Evolutionary conservation across 2,888 invertebrate genomes (phyloP), one percentile per base, ranked within the genome.

Genomic region (Tinea trinotella): DNA sequence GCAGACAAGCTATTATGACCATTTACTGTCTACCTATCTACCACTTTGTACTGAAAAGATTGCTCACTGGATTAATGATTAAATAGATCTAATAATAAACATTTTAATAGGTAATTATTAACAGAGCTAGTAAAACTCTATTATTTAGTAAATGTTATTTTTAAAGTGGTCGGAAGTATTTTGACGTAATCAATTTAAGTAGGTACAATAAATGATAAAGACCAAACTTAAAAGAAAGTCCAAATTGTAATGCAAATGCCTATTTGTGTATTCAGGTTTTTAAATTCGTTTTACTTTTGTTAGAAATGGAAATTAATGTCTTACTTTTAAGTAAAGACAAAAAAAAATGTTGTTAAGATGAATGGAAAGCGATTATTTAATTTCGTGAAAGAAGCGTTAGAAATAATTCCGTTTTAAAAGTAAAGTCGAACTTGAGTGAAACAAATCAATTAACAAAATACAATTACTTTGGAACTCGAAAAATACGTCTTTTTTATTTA

Each of bases 271-370:
- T 76, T 76, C 76, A 64, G 66, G 66, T 75, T 73, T 71, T 74
- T 67, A 62, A 74, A 76, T 76, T 71, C 70, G 71, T 68, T 71
- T 72, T 74, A 70, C 74, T 77, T 74, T 70, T 66, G 64, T 67
- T 56, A 65, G 65, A 71, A 76, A 76, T 76, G 74, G 74, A 77
- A 79, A 77, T 77, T 74, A 74, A 71, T 71, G 76, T 69, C 70
- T 71, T 74, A 73, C 71, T 77, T 73, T 65, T 17, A 62, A 66
- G 66, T 63, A 65, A 69, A 67, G 66, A 68, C 68, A 67, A 68
- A 64, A 50, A 64, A 66, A 67, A 64, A 67, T 66, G 71, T 73
- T 70, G 73, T 73, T 67, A 63, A 63, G 60, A 60, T 62, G 63
- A 67, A 67, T 69, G 66, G 66, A 68, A 66, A 62, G 65, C 64